Base-by-base conservation (phyloP, 1,140 invertebrate species). In the Drosophila sucinea region DNA sequence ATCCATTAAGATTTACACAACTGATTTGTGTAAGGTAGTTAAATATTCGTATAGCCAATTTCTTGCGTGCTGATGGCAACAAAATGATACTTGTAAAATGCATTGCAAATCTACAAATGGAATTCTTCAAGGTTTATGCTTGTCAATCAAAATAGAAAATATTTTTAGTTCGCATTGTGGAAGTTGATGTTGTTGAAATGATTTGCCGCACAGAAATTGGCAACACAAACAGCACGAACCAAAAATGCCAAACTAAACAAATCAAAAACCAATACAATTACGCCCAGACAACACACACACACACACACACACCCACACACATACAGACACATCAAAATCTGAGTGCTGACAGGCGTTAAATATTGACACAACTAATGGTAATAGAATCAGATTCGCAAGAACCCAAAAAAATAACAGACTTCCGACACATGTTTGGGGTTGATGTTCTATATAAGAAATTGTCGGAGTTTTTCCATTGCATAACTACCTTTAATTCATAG, bases 351-450 rank as follows among this genome's bases (percentile, higher is more conserved):
- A 57, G 70, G 40, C 33, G 58, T 77, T 51, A 70, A 79, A 81
- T 81, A 81, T 81, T 81, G 73, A 81, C 77, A 54, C 56, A 79
- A 60, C 73, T 79, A 79, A 81, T 79, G 70, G 68, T 41, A 8
- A 27, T 41, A 29, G 32, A 56, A 67, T 65, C 32, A 65, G 23
- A n/a, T 30, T 54, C 7, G 10, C 10, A 35, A 61, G 4, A 44
- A 17, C 17, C 17, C 10, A 61, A 38, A 23, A 27, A 8, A 38
- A 23, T 23, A 30, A 7, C 25, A 63, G 32, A 47, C 30, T 29
- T 32, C 17, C 32, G 58, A 41, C 8, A 27, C 38, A 61, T 11
- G 25, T 27, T 10, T 51, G 25, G 10, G 25, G 6, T 47, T 47
- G 44, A 17, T 5, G 7, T 47, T 7, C 23, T 47, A 25, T 47